A percentile compares a stretch with the other conserved stretches of the same genome.
phyloP scores from a whole-genome alignment of 1,140 invertebrate species.

The Thaumetopoea pityocampa region DNA sequence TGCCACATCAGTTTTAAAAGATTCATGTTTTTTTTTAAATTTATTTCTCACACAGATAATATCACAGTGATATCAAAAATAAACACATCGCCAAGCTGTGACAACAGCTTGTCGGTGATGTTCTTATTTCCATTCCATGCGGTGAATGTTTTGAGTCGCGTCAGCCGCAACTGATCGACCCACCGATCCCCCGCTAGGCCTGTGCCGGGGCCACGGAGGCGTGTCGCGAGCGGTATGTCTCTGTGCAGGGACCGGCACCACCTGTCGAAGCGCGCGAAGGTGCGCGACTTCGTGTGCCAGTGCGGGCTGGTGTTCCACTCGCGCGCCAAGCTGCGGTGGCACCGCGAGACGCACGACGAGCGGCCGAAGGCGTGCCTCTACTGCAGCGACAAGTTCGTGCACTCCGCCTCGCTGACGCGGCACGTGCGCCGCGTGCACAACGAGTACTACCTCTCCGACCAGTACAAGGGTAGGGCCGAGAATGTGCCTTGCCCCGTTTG shows the following conservation, averaged over 20 bases:
- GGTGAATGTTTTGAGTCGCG: no score
- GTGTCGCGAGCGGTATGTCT: no score
- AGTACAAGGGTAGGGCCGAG: constrained; percentile 73
- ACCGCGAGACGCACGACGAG: constrained; percentile 88
- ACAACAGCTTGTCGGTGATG: no score
- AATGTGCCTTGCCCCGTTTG: constrained; percentile 89
- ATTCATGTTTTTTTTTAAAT: no score
- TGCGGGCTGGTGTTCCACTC: constrained; percentile 90
- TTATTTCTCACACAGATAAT: no score
- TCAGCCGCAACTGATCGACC: no score
- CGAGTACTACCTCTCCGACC: constrained; percentile 81
- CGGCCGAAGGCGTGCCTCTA: constrained; percentile 89
- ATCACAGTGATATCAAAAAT: no score
- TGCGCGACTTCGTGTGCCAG: constrained; percentile 85
- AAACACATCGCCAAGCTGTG: no score
- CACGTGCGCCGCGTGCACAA: constrained; percentile 90
- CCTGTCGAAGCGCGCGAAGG: constrained; percentile 52
- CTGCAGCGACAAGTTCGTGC: constrained; percentile 90
- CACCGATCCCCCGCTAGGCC: no score
- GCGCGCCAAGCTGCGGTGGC: constrained; percentile 88
- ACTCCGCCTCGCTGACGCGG: constrained; percentile 86
- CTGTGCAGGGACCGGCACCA: constrained; percentile 56
- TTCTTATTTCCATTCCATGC: no score
- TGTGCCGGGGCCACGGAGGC: no score
- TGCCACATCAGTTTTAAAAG: no score